Percentiles rank a stretch among this genome's conserved stretches.
phyloP scores from a whole-genome alignment of 2,888 invertebrate genomes.

The Sicus ferrugineus region DNA sequence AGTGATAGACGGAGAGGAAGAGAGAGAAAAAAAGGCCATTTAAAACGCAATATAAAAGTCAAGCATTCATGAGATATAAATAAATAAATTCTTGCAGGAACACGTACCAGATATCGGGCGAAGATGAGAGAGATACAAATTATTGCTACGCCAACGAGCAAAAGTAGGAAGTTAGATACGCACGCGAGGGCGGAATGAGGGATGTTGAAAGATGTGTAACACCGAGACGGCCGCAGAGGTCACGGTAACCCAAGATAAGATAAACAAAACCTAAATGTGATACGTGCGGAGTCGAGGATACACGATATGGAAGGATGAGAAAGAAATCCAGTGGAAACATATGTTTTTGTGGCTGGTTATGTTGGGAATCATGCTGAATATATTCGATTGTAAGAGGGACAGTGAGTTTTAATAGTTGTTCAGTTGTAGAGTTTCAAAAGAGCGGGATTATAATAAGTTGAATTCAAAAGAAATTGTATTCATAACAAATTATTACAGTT shows the following conservation, averaged over 20 bases:
- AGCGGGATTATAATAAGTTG: too few relatives aligned
- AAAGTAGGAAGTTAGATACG: not conserved
- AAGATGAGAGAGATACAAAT: constrained; percentile 22
- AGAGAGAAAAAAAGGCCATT: constrained; percentile 10
- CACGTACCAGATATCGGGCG: constrained; percentile 20
- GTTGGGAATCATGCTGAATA: too few relatives aligned
- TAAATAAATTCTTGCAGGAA: constrained; percentile 1
- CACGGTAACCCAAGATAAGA: constrained; percentile 26
- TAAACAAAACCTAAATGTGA: constrained; percentile 29
- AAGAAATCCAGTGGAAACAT: not conserved
- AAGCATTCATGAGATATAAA: constrained; percentile 16
- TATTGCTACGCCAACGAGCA: constrained; percentile 1
- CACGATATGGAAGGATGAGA: not conserved
- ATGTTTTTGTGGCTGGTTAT: too few relatives aligned
- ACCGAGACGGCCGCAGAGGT: constrained; percentile 13
- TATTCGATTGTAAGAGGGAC: too few relatives aligned
- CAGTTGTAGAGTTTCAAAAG: too few relatives aligned
- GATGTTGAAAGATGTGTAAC: constrained; percentile 4
- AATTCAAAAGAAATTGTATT: too few relatives aligned
- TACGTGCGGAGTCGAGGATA: constrained; percentile 18
- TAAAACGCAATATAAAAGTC: constrained; percentile 19
- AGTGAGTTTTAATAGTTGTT: too few relatives aligned
- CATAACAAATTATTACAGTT: too few relatives aligned
- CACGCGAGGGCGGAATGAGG: not conserved
- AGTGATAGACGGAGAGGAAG: not conserved